Percentiles rank a stretch among this genome's conserved stretches.
These are phyloP conservation scores for Eulemur rubriventer DNA, from an alignment of 2,797 vertebrate genomes.

Conservation along the genomic window DNA sequence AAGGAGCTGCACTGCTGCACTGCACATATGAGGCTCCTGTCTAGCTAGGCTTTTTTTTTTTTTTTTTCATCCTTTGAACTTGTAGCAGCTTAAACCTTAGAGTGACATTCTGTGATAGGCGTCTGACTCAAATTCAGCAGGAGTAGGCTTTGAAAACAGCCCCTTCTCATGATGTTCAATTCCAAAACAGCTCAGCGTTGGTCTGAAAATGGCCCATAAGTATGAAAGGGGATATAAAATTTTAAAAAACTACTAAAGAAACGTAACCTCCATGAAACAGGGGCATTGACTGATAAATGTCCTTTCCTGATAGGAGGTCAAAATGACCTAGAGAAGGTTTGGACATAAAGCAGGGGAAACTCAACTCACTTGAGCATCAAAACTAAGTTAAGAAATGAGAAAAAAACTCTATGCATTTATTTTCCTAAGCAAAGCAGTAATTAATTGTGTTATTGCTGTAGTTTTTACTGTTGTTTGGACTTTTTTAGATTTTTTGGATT, in stretches of 20 bases:
- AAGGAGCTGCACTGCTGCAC: background rate
- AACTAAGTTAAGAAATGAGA: background rate
- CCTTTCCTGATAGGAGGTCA: background rate
- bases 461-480: background rate
- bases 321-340: slow-evolving; percentile 15
- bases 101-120: background rate
- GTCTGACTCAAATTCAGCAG: slow-evolving; percentile 36
- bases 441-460: background rate
- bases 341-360: background rate
- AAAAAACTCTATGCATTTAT: background rate
- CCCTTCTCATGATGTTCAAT: background rate
- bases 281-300: background rate
- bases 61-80: background rate
- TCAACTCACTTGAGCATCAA: background rate
- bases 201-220: background rate
- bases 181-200: background rate
- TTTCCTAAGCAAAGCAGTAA: background rate
- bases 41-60: background rate
- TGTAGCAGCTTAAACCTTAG: slow-evolving; percentile 15
- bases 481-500: background rate
- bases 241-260: background rate
- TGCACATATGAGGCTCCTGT: background rate
- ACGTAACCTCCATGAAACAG: background rate
- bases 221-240: background rate
- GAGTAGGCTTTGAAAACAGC: slow-evolving; percentile 45